Evolutionary conservation across 30 jellyfish, hydroid and myxozoan species (phyloP), one percentile per base, ranked within the genome.

Genomic region (Hydractinia symbiolongicarpus): DNA sequence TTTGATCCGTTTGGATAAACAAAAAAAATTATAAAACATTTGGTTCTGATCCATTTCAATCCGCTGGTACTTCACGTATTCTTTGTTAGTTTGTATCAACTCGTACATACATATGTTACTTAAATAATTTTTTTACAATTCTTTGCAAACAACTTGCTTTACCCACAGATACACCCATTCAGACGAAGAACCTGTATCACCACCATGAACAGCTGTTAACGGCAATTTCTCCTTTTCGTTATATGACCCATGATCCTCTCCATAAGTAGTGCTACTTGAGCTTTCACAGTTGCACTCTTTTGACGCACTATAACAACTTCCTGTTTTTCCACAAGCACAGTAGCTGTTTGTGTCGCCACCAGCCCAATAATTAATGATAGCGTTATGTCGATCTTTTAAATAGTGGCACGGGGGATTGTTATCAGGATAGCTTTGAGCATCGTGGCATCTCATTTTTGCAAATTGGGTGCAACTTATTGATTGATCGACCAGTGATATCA

Each of bases 281-380:
- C 74, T 64, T 4, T 64, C 74, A 51, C 74, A 64, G 74, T 64
- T 64, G 74, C 74, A 64, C 40, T 64, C 6, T 13, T 64, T 4
- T 7, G 52, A n/a, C 40, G 17, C 9, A 7, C 52, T n/a, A 6
- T 6, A 8, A 13, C 74, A 64, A 64, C 40, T 64, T 64, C 74
- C 74, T 64, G 9, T 64, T 51, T n/a, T 51, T 7, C 17, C 74
- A 64, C 74, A 64, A 64, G 74, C 74, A 64, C 74, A 64, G 40
- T 64, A 64, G 7, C 40, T 64, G 16, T 13, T 13, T n/a, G 9
- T 44, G 74, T 64, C 40, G 7, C 74, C 74, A 64, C 74, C 74
- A 6, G 74, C 74, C 74, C 74, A 64, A 64, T 64, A 64, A n/a
- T 51, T 51, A 2, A 64, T 64, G 2, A n/a, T 44, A 13, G 19